These are phyloP conservation scores for Trachurus trachurus DNA, from an alignment of 2,797 vertebrate genomes.

Conservation along the genomic window DNA sequence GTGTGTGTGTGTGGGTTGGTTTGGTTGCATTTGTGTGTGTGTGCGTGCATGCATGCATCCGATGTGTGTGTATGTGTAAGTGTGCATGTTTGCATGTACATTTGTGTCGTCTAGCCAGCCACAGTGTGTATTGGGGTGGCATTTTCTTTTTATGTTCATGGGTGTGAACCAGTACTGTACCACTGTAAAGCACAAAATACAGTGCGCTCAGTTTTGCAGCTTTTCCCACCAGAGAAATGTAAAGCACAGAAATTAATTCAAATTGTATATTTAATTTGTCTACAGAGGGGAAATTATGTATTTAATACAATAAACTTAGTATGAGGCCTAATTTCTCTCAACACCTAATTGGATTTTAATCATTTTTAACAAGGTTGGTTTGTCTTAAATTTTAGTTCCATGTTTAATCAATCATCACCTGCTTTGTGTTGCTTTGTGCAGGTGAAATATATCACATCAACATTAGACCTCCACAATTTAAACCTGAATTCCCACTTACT, in stretches of 20 bases:
- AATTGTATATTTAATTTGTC: neutral
- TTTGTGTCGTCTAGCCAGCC: conserved; percentile 67
- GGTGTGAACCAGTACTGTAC: conserved; percentile 55
- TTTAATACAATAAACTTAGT: neutral
- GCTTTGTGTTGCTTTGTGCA: neutral
- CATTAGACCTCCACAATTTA: neutral
- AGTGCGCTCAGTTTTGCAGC: conserved; percentile 35
- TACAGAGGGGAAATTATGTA: neutral
- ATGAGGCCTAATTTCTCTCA: neutral
- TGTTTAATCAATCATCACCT: too few species aligned
- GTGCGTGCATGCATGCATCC: neutral
- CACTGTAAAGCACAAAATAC: conserved; percentile 41
- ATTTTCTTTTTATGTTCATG: conserved; percentile 37
- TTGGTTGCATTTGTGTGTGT: conserved; percentile 13
- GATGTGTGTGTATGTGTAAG: conserved; percentile 6
- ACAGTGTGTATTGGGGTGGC: conserved; percentile 60
- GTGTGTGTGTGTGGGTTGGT: conserved; percentile 24
- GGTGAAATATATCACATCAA: neutral
- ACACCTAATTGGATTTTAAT: neutral
- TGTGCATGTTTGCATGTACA: conserved; percentile 37
- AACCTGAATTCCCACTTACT: neutral
- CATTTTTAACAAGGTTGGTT: neutral
- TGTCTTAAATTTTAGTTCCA: neutral
- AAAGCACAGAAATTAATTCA: neutral
- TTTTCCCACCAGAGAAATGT: neutral